Percentiles rank a stretch among this genome's conserved stretches.
Conservation (phyloP, 2,113 vertebrate genomes). For the Chitala chitala region DNA sequence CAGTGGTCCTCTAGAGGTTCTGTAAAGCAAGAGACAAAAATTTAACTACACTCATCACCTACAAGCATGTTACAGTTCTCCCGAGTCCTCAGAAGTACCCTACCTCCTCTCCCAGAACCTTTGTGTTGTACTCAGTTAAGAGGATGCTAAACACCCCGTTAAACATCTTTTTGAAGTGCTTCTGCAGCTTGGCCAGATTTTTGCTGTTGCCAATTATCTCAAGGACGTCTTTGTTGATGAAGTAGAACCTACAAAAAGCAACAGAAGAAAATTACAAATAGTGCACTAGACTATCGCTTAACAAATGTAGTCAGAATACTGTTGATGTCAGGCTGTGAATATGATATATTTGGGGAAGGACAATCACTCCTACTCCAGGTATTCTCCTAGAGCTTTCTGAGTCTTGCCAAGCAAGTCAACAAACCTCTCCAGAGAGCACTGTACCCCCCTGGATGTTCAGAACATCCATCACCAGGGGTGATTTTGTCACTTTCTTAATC, state of each 20-base stretch:
- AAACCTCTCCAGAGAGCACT: conserved; percentile 88
- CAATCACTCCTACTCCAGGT: conserved; percentile 90
- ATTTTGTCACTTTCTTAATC: conserved; percentile 98
- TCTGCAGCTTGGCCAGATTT: conserved; percentile 94
- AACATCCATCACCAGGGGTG: conserved; percentile 96
- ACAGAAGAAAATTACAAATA: neutral
- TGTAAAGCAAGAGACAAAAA: conserved; percentile 33
- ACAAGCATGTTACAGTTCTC: neutral
- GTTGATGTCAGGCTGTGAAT: neutral
- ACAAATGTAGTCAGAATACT: too few relatives aligned
- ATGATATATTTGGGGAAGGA: conserved; percentile 86
- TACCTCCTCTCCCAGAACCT: conserved; percentile 92
- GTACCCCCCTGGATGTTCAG: conserved; percentile 96
- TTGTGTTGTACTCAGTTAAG: conserved; percentile 87
- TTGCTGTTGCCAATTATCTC: conserved; percentile 99
- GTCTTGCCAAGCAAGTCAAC: conserved; percentile 97
- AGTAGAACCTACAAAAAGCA: conserved; percentile 79
- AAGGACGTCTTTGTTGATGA: conserved; percentile 94
- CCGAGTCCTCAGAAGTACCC: neutral
- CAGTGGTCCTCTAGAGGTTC: conserved; percentile 86
- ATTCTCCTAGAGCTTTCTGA: conserved; percentile 95
- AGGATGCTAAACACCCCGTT: conserved; percentile 96
- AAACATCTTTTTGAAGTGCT: conserved; percentile 99
- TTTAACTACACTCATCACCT: neutral
- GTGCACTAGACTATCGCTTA: neutral